phyloP scores from a whole-genome alignment of 2,797 vertebrate species.

The Coranthus polyacanthus region DNA sequence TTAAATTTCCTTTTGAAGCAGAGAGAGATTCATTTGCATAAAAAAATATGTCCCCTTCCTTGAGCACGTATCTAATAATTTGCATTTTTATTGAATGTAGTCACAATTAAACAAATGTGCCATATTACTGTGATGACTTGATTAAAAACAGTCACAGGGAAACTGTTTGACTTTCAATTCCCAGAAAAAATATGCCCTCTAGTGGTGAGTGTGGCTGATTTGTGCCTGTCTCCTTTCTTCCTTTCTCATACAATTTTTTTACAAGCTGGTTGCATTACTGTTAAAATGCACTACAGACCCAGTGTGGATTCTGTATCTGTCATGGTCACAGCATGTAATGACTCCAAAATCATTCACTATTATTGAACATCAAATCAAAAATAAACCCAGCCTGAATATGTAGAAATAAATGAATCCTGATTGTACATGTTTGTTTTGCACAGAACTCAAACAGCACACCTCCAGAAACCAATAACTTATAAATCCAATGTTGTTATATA shows the following conservation, averaged over 20 bases:
- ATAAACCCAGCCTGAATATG: slow-evolving; percentile 31
- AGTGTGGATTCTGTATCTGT: slow-evolving; percentile 6
- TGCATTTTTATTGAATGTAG: slow-evolving; percentile 29
- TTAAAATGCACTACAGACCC: slow-evolving; percentile 8
- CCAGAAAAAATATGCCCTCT: slow-evolving; percentile 50
- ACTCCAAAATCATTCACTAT: slow-evolving; percentile 28
- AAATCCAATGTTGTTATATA: slow-evolving; percentile 93
- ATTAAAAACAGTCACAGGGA: slow-evolving; percentile 25
- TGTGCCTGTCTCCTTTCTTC: slow-evolving; percentile 15
- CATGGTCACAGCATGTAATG: slow-evolving; percentile 28
- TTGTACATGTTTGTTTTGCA: slow-evolving; percentile 81
- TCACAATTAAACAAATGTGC: slow-evolving; percentile 45
- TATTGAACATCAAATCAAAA: slow-evolving; percentile 37
- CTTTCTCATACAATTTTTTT: slow-evolving; percentile 4
- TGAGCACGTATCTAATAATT: slow-evolving; percentile 24
- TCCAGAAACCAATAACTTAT: slow-evolving; percentile 92
- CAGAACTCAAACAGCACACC: slow-evolving; percentile 90
- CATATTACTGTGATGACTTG: slow-evolving; percentile 26
- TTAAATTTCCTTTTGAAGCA: slow-evolving; percentile 52
- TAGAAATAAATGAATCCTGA: slow-evolving; percentile 48
- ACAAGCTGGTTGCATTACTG: not conserved
- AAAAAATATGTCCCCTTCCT: slow-evolving; percentile 30
- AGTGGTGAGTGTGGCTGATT: slow-evolving; percentile 37
- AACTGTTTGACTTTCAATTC: slow-evolving; percentile 7
- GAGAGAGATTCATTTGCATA: slow-evolving; percentile 52